Evolutionary conservation across 2,888 invertebrate species (phyloP).

Genomic region (Serrognathus titanus): DNA sequence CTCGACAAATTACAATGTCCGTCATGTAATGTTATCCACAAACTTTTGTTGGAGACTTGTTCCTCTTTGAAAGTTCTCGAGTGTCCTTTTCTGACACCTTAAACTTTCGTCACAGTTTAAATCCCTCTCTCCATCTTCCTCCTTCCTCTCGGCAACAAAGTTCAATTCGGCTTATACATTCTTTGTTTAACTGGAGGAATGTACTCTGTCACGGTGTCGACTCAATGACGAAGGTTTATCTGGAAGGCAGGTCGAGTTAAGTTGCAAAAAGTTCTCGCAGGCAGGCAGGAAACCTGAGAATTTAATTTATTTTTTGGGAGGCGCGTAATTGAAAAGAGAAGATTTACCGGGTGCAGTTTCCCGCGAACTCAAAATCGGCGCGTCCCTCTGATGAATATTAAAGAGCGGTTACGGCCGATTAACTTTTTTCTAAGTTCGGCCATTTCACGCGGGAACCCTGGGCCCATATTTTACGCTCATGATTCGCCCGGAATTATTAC

Average conservation of each 20-base stretch:
- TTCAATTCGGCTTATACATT: constrained; percentile 3
- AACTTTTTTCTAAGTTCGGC: constrained; percentile 13
- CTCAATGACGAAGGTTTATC: constrained; percentile 24
- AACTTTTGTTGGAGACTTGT: constrained; percentile 23
- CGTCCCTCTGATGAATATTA: constrained; percentile 10
- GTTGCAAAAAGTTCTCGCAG: constrained; percentile 23
- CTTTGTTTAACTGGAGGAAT: constrained; percentile 19
- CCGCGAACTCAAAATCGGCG: constrained; percentile 9
- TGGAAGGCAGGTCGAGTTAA: constrained; percentile 24
- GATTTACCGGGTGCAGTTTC: constrained; percentile 16
- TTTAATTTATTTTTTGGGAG: constrained; percentile 24
- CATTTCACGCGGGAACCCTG: not conserved
- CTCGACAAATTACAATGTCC: constrained; percentile 25
- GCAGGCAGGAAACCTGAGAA: constrained; percentile 17
- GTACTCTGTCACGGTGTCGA: constrained; percentile 19
- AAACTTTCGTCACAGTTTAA: constrained; percentile 18
- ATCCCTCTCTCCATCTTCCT: constrained; percentile 9
- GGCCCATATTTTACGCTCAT: too few species aligned
- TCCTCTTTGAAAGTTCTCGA: constrained; percentile 16
- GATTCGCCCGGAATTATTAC: too few species aligned
- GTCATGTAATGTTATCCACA: constrained; percentile 18
- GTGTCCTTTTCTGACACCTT: constrained; percentile 18
- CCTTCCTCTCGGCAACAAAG: constrained; percentile 6
- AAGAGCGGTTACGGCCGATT: constrained; percentile 12
- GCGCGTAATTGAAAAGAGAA: constrained; percentile 24